Evolutionary conservation across 2,113 vertebrate genomes (phyloP), one percentile per base, ranked within the genome.

Genomic region (Pomatostomus ruficeps): DNA sequence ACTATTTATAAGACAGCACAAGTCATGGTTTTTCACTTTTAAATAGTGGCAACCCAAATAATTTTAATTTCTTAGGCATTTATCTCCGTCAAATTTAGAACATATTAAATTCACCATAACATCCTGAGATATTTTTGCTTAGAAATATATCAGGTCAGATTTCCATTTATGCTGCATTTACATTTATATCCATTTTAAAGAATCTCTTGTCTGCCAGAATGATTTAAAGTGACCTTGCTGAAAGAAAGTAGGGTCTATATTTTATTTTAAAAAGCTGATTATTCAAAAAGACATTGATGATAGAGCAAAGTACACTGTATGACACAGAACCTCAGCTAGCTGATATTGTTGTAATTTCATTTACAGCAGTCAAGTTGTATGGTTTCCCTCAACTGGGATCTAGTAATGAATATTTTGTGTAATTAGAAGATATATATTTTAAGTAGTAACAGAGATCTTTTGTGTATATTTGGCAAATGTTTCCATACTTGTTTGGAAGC

Each of bases 1-100:
- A 57, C 54, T 87, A 92, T 84, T 95, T 88, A 71, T 96, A 96
- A 94, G 91, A 95, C 55, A 93, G 65, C 82, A 94, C 87, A 96
- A 96, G 82, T 94, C 93, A 97, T 78, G 55, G 46, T 51, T 88
- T 93, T 88, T 82, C 35, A 96, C 35, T 94, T 91, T 80, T 83
- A 89, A 96, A 95, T 87, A 90, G 25, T 66, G n/a, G n/a, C 20
- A 95, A 84, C 52, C 54, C n/a, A 79, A 97, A 88, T 62, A 63
- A 75, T 91, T 88, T 79, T 80, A 18, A 87, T 74, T 88, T 88
- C 70, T 87, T 76, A 89, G 63, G 51, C 71, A 91, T 91, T 88
- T 88, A 82, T 84, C 54, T 85, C 57, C 84, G 43, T 43, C 52
- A 89, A 38, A 62, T 79, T 63, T 57, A 38, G 83, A 91, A 38